Percentiles rank a stretch among this genome's conserved stretches.
Conservation (phyloP, 2,888 invertebrate species). For the Drosophila robusta region DNA sequence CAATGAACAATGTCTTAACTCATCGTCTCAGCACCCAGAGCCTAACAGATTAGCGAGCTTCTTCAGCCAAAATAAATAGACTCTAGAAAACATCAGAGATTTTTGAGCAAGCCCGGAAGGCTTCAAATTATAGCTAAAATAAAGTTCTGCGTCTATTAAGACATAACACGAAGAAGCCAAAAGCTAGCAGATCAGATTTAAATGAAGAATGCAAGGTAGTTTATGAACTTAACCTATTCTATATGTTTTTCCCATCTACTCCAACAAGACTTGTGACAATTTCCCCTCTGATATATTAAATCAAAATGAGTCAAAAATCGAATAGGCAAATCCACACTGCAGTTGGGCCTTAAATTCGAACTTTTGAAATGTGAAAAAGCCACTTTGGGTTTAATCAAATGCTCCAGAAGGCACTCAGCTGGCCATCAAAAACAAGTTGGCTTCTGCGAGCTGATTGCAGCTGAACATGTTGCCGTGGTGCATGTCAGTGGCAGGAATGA, state of each 20-base stretch:
- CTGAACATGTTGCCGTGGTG: slow-evolving; percentile 27
- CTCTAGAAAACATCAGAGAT: slow-evolving; percentile 1
- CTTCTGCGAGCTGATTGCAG: slow-evolving; percentile 19
- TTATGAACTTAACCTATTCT: no score
- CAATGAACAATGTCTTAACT: slow-evolving; percentile 44
- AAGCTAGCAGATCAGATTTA: no score
- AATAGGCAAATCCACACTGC: no score
- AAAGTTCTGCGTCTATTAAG: background rate
- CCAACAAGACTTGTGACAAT: no score
- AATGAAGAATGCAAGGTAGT: no score
- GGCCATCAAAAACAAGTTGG: slow-evolving; percentile 31
- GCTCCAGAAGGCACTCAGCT: slow-evolving; percentile 2
- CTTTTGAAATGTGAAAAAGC: background rate
- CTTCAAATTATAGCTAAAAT: background rate
- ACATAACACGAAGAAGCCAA: no score
- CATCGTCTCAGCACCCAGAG: slow-evolving; percentile 1
- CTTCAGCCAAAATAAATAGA: background rate
- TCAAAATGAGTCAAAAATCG: no score
- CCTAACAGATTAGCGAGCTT: slow-evolving; percentile 7
- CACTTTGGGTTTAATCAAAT: slow-evolving; percentile 40
- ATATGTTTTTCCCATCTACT: no score
- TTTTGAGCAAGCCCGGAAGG: background rate
- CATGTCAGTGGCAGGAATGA: slow-evolving; percentile 42
- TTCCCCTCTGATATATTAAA: no score
- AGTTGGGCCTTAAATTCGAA: no score